Evolutionary conservation across 92 coral and sea anemone species (phyloP), one percentile per base, ranked within the genome.

Genomic region (Muricea muricata): DNA sequence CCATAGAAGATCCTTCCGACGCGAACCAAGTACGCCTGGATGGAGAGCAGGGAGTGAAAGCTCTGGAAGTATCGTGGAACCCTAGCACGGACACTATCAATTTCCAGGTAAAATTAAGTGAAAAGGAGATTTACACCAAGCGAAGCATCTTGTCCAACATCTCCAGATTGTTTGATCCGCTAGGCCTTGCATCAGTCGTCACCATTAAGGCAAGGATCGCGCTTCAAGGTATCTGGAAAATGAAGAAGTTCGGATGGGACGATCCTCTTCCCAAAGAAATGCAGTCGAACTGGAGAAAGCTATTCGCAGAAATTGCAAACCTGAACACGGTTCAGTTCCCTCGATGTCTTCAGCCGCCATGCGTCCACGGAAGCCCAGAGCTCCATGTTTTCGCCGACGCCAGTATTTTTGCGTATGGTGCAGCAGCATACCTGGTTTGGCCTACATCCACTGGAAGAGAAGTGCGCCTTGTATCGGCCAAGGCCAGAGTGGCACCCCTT

Each of bases 101-200:
- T 20, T 80, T 86, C 35, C 15, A 1, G 12, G 50, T 12, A 12
- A 45, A 45, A 17, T 13, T 8, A 12, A 45, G 9, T 8, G 14
- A 45, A 1, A 12, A 8, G 14, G 50, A 45, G 14, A 45, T 17
- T 13, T 45, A 8, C 9, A 58, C 25, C 10, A 58, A 58, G 67
- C 6, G 67, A 29, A 18, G 28, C 9, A 15, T 58, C 14, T 30
- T 58, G 67, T 58, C 81, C 2, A 79, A 54, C 45, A 79, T 45
- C 14, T 45, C 50, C 66, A 84, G 61, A 48, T 80, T 67, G 76
- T 85, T 37, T 85, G 76, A 35, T 85, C 76, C 88, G n/a, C n/a
- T n/a, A n/a, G n/a, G n/a, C n/a, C 37, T 58, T 13, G 67, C 67
- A 2, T 24, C 67, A 2, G 67, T 29, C 2, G 67, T 7, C 5